Conservation (phyloP, 2,797 vertebrate genomes). For the Schizothorax lantsangensis region DNA sequence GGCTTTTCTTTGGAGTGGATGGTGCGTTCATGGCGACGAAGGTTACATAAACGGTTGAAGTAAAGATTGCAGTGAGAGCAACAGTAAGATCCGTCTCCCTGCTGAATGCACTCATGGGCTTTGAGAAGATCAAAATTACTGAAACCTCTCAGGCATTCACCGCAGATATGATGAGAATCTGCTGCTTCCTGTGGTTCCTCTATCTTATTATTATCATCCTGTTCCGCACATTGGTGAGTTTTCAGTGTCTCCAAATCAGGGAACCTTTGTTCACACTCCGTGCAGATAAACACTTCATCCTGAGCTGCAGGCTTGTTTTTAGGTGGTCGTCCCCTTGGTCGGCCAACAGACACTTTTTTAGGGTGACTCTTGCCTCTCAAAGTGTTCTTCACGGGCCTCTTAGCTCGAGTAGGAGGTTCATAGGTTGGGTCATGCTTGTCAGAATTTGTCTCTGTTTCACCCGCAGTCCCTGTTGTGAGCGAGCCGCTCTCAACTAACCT, state of each 20-base stretch:
- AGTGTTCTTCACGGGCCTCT: slow-evolving; percentile 16
- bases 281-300: background rate
- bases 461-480: background rate
- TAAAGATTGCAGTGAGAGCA: slow-evolving; percentile 73
- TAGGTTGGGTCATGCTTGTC: slow-evolving; percentile 57
- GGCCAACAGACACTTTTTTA: slow-evolving; percentile 42
- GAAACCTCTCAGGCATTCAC: slow-evolving; percentile 71
- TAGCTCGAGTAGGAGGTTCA: slow-evolving; percentile 56
- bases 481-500: slow-evolving; percentile 43
- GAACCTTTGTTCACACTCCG: slow-evolving; percentile 42
- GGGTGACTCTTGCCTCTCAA: slow-evolving; percentile 8
- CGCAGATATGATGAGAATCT: slow-evolving; percentile 71
- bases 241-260: slow-evolving; percentile 42
- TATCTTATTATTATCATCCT: background rate
- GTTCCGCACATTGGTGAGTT: slow-evolving; percentile 12
- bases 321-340: slow-evolving; percentile 50
- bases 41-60: slow-evolving; percentile 72
- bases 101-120: slow-evolving; percentile 69
- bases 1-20: slow-evolving; percentile 66
- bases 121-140: slow-evolving; percentile 68
- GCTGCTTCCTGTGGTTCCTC: slow-evolving; percentile 41
- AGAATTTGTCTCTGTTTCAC: background rate
- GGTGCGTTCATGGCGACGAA: slow-evolving; percentile 74
- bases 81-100: slow-evolving; percentile 60
- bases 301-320: slow-evolving; percentile 49